phyloP scores from a whole-genome alignment of 2,888 invertebrate genomes.

The Eristalis intricaria region DNA sequence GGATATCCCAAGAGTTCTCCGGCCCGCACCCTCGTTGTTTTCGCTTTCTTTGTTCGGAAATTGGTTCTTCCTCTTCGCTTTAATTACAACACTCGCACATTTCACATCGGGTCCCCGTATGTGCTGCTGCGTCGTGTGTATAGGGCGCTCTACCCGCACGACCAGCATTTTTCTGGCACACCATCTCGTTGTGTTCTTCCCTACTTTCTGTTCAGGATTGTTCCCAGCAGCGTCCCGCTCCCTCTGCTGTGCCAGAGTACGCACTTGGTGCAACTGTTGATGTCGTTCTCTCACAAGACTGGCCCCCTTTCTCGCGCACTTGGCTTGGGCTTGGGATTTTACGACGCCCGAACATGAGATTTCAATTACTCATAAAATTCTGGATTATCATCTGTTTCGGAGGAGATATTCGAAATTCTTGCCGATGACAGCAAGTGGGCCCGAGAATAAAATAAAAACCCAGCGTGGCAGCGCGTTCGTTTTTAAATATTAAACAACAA shows the following conservation, averaged over 20 bases:
- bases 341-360: not conserved
- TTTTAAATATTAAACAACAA: not conserved
- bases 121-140: not conserved
- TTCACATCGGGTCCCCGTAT: constrained; percentile 22
- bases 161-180: not conserved
- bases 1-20: constrained; percentile 25
- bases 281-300: too few relatives aligned
- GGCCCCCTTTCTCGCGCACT: not conserved
- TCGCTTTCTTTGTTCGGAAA: constrained; percentile 41
- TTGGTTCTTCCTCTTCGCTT: constrained; percentile 60
- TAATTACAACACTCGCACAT: constrained; percentile 64
- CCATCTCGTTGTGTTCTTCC: not conserved
- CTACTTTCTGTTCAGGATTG: not conserved
- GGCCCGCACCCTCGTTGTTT: constrained; percentile 13
- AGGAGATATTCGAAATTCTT: not conserved
- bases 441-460: constrained; percentile 23
- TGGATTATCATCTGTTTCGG: not conserved
- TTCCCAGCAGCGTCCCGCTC: not conserved
- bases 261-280: not conserved
- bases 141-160: not conserved
- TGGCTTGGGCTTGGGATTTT: not conserved
- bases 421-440: constrained; percentile 29
- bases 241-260: not conserved
- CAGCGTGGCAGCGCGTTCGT: not conserved
- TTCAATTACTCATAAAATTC: not conserved